Conservation (phyloP, 2,888 invertebrate genomes). For the Cerastis rubricosa region DNA sequence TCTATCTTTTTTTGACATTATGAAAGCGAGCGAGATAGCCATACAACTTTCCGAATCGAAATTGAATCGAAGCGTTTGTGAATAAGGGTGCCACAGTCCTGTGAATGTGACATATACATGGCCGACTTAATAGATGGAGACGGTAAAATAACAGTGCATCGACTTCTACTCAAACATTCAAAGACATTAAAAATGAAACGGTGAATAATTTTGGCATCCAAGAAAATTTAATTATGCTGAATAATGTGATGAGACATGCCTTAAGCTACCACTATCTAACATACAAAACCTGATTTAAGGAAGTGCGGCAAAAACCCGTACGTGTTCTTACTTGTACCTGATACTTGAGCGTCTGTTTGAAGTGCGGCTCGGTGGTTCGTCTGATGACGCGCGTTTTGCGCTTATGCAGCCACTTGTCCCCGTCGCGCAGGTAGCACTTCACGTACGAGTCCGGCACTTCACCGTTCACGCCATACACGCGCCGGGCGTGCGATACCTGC, state of each 20-base stretch:
- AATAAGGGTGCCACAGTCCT: no score
- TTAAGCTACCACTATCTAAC: slow-evolving; percentile 13
- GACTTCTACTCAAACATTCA: slow-evolving; percentile 1
- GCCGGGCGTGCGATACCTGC: slow-evolving; percentile 87
- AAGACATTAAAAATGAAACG: not conserved
- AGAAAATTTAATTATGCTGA: slow-evolving; percentile 6
- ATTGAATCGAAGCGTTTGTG: no score
- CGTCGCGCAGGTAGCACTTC: slow-evolving; percentile 97
- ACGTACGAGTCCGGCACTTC: slow-evolving; percentile 97
- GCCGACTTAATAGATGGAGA: not conserved
- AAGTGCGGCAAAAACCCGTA: slow-evolving; percentile 51
- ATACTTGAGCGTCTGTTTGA: slow-evolving; percentile 97
- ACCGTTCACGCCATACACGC: slow-evolving; percentile 91
- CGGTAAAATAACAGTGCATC: not conserved
- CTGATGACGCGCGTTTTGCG: slow-evolving; percentile 96
- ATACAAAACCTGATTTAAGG: slow-evolving; percentile 34
- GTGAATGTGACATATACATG: not conserved
- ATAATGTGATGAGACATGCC: slow-evolving; percentile 22
- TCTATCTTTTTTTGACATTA: no score
- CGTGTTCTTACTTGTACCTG: slow-evolving; percentile 83
- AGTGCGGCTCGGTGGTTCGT: slow-evolving; percentile 96
- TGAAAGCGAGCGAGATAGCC: no score
- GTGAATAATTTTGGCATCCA: slow-evolving; percentile 4
- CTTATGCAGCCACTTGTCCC: slow-evolving; percentile 97
- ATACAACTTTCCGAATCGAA: no score